Evolutionary conservation across 1,140 invertebrate species (phyloP), one percentile per base, ranked within the genome.

Genomic region (Zaprionus capensis): DNA sequence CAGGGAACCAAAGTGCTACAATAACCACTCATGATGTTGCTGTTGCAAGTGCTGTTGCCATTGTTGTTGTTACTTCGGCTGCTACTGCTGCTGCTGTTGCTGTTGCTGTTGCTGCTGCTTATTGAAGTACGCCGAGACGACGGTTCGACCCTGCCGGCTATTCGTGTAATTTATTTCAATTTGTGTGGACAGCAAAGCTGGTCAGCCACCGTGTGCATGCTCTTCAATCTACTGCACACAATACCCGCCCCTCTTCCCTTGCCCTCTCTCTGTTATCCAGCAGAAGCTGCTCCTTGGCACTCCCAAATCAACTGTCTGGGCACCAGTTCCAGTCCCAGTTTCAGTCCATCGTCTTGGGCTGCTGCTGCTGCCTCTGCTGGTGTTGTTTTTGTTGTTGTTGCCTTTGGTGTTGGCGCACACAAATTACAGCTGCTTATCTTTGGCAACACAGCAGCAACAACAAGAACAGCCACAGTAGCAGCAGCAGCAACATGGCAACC

Each of bases 401-500:
- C 81, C 81, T 61, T 90, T 87, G 84, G 75, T 90, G 85, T 90
- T 88, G 84, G 74, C 72, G 62, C 78, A 85, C 85, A 88, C 84
- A 88, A 88, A 88, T 88, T 88, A 88, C 84, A 85, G 81, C 85
- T 90, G 85, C 85, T 88, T 88, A 88, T 88, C 84, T 90, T 81
- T 90, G 78, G 85, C 79, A 91, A 78, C 76, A 78, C 76, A 78
- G 41, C 71, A 74, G 44, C 75, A 77, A 66, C 70, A 82, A 58
- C 80, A 78, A 64, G 74, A 34, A 66, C 70, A 82, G 53, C 80
- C 75, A 64, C 80, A 81, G 66, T 51, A 74, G 46, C 80, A 81
- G 66, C 65, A 51, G 9, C 20, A 51, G 9, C 46, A 49, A 20
- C 17, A 49, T 46, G n/a, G 64, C 38, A 44, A 68, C 17, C 15